Evolutionary conservation across 2,888 invertebrate species (phyloP).

Genomic region (Lithodes maja): DNA sequence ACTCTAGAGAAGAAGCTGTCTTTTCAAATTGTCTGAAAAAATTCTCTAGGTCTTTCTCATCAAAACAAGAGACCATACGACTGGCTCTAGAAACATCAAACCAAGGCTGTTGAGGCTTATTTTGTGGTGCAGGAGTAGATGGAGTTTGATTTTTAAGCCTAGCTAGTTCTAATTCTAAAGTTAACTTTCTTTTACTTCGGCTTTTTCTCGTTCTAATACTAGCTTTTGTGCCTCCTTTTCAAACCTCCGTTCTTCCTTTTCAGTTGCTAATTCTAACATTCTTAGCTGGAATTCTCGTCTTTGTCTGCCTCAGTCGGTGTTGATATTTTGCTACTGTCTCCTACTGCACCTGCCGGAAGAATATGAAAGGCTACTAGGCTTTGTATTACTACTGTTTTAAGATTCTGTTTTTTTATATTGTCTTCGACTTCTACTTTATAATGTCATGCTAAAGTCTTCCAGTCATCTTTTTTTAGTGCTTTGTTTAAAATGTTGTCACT

Average conservation of each 20-base stretch:
- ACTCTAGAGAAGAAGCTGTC: neutral
- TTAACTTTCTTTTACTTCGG: neutral
- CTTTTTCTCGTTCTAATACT: neutral
- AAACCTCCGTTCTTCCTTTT: too few species aligned
- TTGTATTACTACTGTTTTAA: neutral
- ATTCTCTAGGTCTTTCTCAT: neutral
- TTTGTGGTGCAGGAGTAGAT: neutral
- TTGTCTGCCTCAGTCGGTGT: neutral
- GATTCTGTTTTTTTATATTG: neutral
- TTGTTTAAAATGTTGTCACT: neutral
- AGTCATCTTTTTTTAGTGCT: neutral
- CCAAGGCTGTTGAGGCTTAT: neutral
- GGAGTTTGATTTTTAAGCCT: neutral
- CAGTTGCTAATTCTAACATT: neutral
- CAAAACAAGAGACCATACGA: neutral
- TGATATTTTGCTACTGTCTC: neutral
- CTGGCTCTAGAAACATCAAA: neutral
- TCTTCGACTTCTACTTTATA: neutral
- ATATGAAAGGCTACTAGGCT: neutral
- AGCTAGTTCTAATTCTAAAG: neutral
- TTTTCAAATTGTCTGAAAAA: slow-evolving; percentile 12
- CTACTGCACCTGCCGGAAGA: neutral
- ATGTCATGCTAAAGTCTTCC: neutral
- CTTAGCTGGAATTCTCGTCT: neutral
- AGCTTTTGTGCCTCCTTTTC: too few species aligned